Percentiles rank a stretch among this genome's conserved stretches.
These are phyloP conservation scores for Cotesia vestalis DNA, from an alignment of 1,140 invertebrate species.

Conservation along the genomic window DNA sequence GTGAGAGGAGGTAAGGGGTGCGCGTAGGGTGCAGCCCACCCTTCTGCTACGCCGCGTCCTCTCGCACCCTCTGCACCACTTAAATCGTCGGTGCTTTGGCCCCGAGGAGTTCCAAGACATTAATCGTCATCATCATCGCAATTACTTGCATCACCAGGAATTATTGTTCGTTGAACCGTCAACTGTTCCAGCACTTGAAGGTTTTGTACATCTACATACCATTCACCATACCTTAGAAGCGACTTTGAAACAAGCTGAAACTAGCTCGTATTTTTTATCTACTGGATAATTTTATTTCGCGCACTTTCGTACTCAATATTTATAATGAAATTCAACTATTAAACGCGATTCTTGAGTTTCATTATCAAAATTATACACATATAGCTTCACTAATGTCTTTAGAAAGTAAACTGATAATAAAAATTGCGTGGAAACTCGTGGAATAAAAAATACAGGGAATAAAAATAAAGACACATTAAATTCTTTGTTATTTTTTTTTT, in stretches of 20 bases:
- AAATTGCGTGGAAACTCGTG: too few relatives aligned
- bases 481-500: too few relatives aligned
- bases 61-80: constrained; percentile 52
- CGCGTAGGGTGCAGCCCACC: constrained; percentile 55
- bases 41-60: constrained; percentile 54
- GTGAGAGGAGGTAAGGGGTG: constrained; percentile 62
- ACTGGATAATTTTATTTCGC: constrained; percentile 13
- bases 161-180: constrained; percentile 20
- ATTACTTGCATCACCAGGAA: constrained; percentile 13
- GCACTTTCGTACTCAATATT: too few relatives aligned
- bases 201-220: constrained; percentile 50
- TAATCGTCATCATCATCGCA: constrained; percentile 31
- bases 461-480: too few relatives aligned
- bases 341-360: too few relatives aligned
- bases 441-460: too few relatives aligned
- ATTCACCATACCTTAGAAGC: constrained; percentile 52
- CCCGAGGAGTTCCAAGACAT: constrained; percentile 30
- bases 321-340: too few relatives aligned
- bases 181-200: constrained; percentile 36
- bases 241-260: constrained; percentile 46
- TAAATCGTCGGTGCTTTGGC: constrained; percentile 35
- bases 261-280: constrained; percentile 49
- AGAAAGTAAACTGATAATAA: too few relatives aligned
- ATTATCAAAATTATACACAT: too few relatives aligned
- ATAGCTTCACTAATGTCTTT: too few relatives aligned